Conservation (phyloP, 1,140 invertebrate species). For the Oedothorax gibbosus region DNA sequence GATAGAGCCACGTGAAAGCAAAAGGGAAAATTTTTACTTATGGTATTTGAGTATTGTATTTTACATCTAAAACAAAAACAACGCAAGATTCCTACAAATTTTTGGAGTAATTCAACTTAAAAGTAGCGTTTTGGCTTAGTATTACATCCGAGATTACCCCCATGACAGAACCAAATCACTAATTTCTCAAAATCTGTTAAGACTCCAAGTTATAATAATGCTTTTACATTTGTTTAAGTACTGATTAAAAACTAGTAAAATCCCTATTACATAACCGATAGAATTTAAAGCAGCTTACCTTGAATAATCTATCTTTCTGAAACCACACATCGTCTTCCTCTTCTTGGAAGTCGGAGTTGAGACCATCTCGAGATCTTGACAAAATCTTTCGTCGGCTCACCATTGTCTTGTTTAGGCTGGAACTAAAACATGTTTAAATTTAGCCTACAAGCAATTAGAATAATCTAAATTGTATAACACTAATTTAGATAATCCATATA, state of each 20-base stretch:
- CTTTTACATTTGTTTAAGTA: neutral
- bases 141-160: too few relatives aligned
- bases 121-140: too few relatives aligned
- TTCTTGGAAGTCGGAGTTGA: constrained; percentile 66
- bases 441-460: too few relatives aligned
- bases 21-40: too few relatives aligned
- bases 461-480: too few relatives aligned
- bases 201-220: neutral
- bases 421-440: neutral
- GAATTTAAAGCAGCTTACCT: constrained; percentile 75
- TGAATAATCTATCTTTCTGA: constrained; percentile 92
- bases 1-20: too few relatives aligned
- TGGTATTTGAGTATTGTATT: too few relatives aligned
- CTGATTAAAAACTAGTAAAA: neutral
- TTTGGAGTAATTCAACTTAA: too few relatives aligned
- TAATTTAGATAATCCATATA: too few relatives aligned
- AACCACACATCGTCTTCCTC: constrained; percentile 91
- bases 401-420: constrained; percentile 68
- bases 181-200: neutral
- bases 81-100: too few relatives aligned
- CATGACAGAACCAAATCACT: neutral
- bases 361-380: constrained; percentile 87
- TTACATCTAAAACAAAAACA: too few relatives aligned
- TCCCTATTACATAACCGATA: neutral
- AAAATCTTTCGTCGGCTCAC: constrained; percentile 86